These are phyloP conservation scores for Odontocerum albicorne DNA, from an alignment of 2,888 invertebrate species.

Conservation along the genomic window DNA sequence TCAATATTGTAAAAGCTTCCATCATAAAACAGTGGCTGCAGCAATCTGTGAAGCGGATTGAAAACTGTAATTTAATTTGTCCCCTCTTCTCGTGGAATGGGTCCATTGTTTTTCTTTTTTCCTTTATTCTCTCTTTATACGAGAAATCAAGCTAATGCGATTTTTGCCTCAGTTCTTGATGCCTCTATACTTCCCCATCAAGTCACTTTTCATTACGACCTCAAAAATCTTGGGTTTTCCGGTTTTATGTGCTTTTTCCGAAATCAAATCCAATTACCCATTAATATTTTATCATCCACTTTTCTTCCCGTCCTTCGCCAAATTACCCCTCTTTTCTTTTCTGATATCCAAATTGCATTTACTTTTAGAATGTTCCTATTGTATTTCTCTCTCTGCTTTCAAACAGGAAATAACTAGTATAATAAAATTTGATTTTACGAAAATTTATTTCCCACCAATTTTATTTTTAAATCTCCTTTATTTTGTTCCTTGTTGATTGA, in stretches of 20 bases:
- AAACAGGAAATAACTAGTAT: too few relatives aligned
- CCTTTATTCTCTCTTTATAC: constrained; percentile 1
- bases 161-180: constrained; percentile 17
- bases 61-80: constrained; percentile 20
- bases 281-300: background rate
- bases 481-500: too few relatives aligned
- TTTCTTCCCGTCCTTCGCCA: background rate
- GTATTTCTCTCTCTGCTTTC: too few relatives aligned
- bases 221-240: constrained; percentile 5
- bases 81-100: constrained; percentile 11
- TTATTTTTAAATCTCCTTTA: too few relatives aligned
- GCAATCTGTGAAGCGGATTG: too few relatives aligned
- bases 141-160: constrained; percentile 19
- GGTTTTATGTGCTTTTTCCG: constrained; percentile 8
- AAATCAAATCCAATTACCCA: constrained; percentile 17
- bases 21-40: too few relatives aligned
- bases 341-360: too few relatives aligned
- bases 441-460: too few relatives aligned
- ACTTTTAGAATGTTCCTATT: too few relatives aligned
- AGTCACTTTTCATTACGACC: constrained; percentile 12
- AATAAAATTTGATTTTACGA: too few relatives aligned
- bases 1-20: too few relatives aligned
- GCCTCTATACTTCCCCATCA: constrained; percentile 3
- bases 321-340: background rate
- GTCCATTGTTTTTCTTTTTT: constrained; percentile 21